phyloP scores from a whole-genome alignment of 2,888 invertebrate species.

The Fragum fragum region DNA sequence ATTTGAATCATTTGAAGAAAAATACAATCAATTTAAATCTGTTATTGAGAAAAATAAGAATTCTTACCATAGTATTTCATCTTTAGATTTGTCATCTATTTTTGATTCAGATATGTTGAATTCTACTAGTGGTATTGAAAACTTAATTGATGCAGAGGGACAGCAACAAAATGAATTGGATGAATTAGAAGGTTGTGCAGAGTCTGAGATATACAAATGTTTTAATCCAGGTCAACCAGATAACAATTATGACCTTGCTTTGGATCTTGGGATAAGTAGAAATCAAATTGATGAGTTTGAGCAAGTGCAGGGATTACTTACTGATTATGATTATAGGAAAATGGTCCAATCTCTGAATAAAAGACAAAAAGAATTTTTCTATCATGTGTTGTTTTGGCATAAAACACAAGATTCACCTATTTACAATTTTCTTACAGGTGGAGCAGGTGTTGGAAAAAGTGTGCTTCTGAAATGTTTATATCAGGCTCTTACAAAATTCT shows the following conservation, averaged over 20 bases:
- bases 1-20: no score
- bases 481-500: slow-evolving; percentile 34
- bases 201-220: neutral
- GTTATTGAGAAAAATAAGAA: slow-evolving; percentile 1
- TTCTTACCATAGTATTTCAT: neutral
- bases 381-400: slow-evolving; percentile 44
- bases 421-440: slow-evolving; percentile 52
- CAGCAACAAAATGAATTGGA: slow-evolving; percentile 36
- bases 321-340: slow-evolving; percentile 44
- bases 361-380: slow-evolving; percentile 58
- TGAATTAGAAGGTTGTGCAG: no score
- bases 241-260: slow-evolving; percentile 16
- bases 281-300: slow-evolving; percentile 17
- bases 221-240: slow-evolving; percentile 19
- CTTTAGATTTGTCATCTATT: no score
- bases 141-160: slow-evolving; percentile 27
- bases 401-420: slow-evolving; percentile 47
- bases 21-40: neutral
- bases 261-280: slow-evolving; percentile 50
- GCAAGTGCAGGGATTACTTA: slow-evolving; percentile 13
- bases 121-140: neutral
- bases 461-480: slow-evolving; percentile 45
- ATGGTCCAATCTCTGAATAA: slow-evolving; percentile 48
- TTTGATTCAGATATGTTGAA: neutral
- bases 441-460: slow-evolving; percentile 27